These are phyloP conservation scores for Ormia ochracea DNA, from an alignment of 2,888 invertebrate genomes.

Conservation along the genomic window DNA sequence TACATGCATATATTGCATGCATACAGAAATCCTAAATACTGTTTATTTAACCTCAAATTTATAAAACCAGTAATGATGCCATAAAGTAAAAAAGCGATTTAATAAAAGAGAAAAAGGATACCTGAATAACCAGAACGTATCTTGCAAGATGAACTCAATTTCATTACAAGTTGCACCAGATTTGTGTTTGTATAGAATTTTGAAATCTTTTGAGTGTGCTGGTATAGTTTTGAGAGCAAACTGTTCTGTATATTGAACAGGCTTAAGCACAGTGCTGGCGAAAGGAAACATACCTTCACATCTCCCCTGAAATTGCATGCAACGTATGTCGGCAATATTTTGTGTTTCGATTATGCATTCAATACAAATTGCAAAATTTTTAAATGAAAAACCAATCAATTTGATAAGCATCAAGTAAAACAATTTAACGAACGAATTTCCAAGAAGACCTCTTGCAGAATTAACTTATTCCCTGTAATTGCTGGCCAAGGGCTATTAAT, in stretches of 20 bases:
- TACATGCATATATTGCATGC: background rate
- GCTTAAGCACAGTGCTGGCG: background rate
- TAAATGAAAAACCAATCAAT: background rate
- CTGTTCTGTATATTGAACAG: conserved; percentile 27
- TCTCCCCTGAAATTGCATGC: background rate
- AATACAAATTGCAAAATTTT: background rate
- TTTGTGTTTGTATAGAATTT: background rate
- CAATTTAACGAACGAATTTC: background rate
- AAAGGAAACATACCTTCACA: background rate
- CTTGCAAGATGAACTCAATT: conserved; percentile 52
- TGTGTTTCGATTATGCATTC: background rate
- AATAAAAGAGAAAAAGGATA: background rate
- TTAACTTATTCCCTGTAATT: background rate
- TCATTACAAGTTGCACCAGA: conserved; percentile 31
- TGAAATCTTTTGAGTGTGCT: background rate
- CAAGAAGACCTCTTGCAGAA: background rate
- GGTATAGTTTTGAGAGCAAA: background rate
- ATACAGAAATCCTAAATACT: conserved; percentile 26
- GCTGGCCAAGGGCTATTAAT: too few species aligned
- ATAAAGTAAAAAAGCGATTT: background rate
- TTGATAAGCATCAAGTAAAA: background rate
- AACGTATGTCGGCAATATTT: background rate
- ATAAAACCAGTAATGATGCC: conserved; percentile 30
- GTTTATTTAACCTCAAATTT: conserved; percentile 47
- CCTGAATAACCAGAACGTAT: conserved; percentile 17